phyloP scores from a whole-genome alignment of 2,888 invertebrate genomes.

The Ommatoiulus sabulosus region DNA sequence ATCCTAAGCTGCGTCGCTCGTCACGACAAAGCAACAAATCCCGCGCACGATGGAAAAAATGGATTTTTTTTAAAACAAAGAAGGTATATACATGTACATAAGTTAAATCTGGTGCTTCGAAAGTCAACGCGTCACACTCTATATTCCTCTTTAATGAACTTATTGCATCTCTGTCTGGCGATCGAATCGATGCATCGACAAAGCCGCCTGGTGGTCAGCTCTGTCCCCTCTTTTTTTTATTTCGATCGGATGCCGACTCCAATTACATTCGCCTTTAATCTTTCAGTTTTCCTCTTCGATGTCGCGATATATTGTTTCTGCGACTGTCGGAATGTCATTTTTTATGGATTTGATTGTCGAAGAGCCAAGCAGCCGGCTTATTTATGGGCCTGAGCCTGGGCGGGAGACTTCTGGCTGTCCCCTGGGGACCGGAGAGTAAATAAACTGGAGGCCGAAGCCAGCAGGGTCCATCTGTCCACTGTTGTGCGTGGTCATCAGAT shows the following conservation, averaged over 20 bases:
- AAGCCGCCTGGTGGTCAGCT: not conserved
- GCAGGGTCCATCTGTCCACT: not conserved
- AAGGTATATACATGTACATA: not conserved
- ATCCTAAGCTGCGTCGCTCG: not conserved
- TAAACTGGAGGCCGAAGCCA: not conserved
- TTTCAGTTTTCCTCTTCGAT: conserved; percentile 44
- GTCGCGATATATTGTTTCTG: conserved; percentile 25
- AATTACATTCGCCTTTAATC: conserved; percentile 32
- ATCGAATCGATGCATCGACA: not conserved
- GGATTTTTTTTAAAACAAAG: not conserved
- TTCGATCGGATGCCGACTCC: conserved; percentile 9
- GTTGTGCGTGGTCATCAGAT: not conserved
- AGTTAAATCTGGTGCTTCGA: not conserved
- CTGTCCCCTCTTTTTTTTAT: not conserved
- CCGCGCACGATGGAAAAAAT: too few species aligned
- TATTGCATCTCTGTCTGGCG: not conserved
- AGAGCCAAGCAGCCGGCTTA: conserved; percentile 8
- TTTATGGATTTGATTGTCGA: not conserved
- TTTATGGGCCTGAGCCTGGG: conserved; percentile 11
- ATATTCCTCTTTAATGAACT: not conserved
- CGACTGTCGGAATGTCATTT: conserved; percentile 38
- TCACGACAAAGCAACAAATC: not conserved
- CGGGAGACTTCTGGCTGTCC: not conserved
- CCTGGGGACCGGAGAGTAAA: not conserved
- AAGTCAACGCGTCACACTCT: too few species aligned